A percentile compares a stretch with the other conserved stretches of the same genome.
These are phyloP conservation scores for Pyrocoelia pectoralis DNA, from an alignment of 2,888 invertebrate species.

Conservation along the genomic window DNA sequence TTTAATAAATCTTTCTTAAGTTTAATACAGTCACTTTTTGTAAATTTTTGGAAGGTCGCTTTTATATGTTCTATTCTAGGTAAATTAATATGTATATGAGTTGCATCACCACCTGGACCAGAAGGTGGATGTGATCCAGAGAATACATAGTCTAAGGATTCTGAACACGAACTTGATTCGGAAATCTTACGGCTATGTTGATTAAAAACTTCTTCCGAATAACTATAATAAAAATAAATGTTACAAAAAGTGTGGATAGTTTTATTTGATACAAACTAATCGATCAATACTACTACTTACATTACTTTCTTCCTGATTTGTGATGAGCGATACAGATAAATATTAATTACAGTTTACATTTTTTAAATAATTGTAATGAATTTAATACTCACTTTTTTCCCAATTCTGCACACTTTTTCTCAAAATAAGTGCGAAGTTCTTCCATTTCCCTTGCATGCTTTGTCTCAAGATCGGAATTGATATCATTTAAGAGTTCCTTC, in stretches of 20 bases:
- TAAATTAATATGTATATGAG: conserved; percentile 6
- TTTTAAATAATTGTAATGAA: too few relatives aligned
- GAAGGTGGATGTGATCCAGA: conserved; percentile 36
- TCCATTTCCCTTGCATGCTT: conserved; percentile 81
- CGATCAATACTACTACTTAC: background rate
- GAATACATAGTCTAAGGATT: conserved; percentile 58
- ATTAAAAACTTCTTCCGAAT: conserved; percentile 73
- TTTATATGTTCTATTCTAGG: conserved; percentile 31
- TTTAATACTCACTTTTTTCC: conserved; percentile 71
- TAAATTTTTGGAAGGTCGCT: conserved; percentile 37
- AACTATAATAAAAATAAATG: conserved; percentile 57
- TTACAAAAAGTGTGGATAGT: background rate
- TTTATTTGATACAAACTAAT: background rate
- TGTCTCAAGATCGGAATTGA: conserved; percentile 68
- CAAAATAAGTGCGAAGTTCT: conserved; percentile 80
- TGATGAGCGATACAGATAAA: background rate
- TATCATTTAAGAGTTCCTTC: conserved; percentile 64
- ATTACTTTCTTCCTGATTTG: background rate
- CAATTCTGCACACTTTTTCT: conserved; percentile 80
- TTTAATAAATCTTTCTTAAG: conserved; percentile 48
- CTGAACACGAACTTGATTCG: conserved; percentile 55
- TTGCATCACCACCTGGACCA: conserved; percentile 37
- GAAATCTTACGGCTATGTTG: conserved; percentile 71
- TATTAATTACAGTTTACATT: too few relatives aligned
- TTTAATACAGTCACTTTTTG: conserved; percentile 50